Conservation (phyloP, 2,797 vertebrate species). For the Sebastes kiyomatsui region DNA sequence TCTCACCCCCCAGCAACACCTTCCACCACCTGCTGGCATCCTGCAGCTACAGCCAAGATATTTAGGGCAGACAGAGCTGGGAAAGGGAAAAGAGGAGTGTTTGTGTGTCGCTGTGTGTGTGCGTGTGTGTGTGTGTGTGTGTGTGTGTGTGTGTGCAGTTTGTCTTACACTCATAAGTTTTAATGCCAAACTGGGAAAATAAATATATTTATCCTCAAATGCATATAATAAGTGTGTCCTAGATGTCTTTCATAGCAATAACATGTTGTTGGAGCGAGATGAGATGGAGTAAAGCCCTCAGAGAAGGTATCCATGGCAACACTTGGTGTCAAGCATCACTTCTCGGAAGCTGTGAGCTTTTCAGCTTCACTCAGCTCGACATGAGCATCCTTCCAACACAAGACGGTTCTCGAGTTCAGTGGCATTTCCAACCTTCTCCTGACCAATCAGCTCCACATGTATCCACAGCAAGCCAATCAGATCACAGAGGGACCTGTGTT, state of each 20-base stretch:
- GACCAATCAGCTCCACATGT: neutral
- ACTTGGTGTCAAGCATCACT: slow-evolving; percentile 45
- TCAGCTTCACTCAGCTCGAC: slow-evolving; percentile 5
- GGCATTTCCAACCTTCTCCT: neutral
- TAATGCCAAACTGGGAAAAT: neutral
- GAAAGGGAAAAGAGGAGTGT: neutral
- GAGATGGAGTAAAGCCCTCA: slow-evolving; percentile 9
- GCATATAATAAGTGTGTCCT: neutral
- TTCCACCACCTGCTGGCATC: slow-evolving; percentile 28
- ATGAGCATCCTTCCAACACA: slow-evolving; percentile 1
- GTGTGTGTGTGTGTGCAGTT: neutral
- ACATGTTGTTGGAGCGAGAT: slow-evolving; percentile 2
- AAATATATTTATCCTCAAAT: neutral
- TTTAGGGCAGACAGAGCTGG: neutral
- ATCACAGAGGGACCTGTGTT: neutral
- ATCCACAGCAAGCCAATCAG: neutral
- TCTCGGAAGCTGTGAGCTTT: slow-evolving; percentile 39
- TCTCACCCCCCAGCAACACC: slow-evolving; percentile 39
- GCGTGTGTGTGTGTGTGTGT: neutral
- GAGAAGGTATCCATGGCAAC: slow-evolving; percentile 66
- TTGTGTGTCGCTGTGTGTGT: neutral
- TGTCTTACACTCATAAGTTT: neutral
- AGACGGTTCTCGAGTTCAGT: neutral
- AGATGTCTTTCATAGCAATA: slow-evolving; percentile 12
- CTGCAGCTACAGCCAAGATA: slow-evolving; percentile 12